Conservation (phyloP, 30 jellyfish, hydroid and myxozoan genomes). For the Rhopilema esculentum region DNA sequence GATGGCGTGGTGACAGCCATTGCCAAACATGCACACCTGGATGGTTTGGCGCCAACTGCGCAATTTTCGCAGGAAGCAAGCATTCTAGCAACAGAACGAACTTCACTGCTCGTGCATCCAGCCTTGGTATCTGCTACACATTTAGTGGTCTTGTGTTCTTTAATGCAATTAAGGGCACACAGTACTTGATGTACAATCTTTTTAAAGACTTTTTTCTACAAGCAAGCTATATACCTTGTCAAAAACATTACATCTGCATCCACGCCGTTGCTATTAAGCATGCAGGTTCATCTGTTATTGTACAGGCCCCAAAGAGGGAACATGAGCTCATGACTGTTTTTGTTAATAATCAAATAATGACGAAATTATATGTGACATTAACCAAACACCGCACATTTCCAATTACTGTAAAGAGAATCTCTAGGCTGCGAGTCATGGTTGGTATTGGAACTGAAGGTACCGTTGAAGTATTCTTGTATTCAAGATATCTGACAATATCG, state of each 20-base stretch:
- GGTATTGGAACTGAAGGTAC: not conserved
- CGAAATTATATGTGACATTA: not conserved
- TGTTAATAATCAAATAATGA: slow-evolving; percentile 24
- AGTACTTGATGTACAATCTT: slow-evolving; percentile 12
- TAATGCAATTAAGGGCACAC: slow-evolving; percentile 22
- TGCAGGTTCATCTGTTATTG: not conserved
- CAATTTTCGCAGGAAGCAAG: slow-evolving; percentile 23
- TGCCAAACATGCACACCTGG: slow-evolving; percentile 48
- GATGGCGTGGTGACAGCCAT: slow-evolving; percentile 63
- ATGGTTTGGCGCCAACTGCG: slow-evolving; percentile 71
- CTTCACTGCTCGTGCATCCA: slow-evolving; percentile 47
- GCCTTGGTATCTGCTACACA: slow-evolving; percentile 39
- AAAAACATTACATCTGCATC: slow-evolving; percentile 41
- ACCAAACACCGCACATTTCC: not conserved
- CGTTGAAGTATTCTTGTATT: not conserved
- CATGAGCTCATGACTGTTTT: slow-evolving; percentile 1
- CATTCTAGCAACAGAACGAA: not conserved
- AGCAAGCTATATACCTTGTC: slow-evolving; percentile 33
- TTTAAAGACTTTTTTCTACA: not conserved
- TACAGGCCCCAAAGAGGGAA: slow-evolving; percentile 39
- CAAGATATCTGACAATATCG: slow-evolving; percentile 29
- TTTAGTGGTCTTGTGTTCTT: slow-evolving; percentile 42
- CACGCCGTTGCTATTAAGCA: slow-evolving; percentile 24
- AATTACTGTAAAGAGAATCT: not conserved
- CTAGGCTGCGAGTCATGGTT: slow-evolving; percentile 25